These are phyloP conservation scores for Synergus umbraculus DNA, from an alignment of 2,888 invertebrate species.

Conservation along the genomic window DNA sequence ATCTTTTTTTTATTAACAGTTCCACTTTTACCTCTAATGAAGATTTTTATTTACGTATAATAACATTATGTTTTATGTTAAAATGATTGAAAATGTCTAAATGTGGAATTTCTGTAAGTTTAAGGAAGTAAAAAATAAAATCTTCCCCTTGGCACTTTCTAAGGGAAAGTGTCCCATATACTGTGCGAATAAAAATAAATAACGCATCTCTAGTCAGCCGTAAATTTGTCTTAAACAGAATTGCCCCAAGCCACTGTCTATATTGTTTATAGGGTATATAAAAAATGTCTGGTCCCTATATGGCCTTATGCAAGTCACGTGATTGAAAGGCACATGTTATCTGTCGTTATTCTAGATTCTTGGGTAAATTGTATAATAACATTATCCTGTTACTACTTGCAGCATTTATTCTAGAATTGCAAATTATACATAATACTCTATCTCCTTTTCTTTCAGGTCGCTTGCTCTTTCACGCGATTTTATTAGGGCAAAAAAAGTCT, in stretches of 20 bases:
- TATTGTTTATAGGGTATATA: background rate
- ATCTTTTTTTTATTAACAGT: background rate
- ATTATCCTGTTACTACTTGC: background rate
- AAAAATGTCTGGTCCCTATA: background rate
- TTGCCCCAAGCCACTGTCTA: conserved; percentile 1
- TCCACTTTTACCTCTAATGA: too few relatives aligned
- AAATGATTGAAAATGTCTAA: background rate
- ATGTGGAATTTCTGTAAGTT: background rate
- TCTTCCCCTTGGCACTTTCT: background rate
- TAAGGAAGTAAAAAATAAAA: background rate
- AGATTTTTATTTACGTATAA: too few relatives aligned
- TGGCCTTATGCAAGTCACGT: background rate
- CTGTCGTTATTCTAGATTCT: background rate
- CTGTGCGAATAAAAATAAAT: background rate
- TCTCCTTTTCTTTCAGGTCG: background rate
- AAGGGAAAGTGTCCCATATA: background rate
- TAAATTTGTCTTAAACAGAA: background rate
- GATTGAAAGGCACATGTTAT: background rate
- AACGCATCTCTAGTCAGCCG: background rate
- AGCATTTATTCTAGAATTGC: background rate
- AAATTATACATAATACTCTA: conserved; percentile 21
- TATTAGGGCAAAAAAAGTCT: conserved; percentile 10
- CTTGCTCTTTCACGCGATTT: conserved; percentile 19
- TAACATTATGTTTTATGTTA: too few relatives aligned
- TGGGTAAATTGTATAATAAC: background rate